These are phyloP conservation scores for Polymixis lichenea DNA, from an alignment of 2,888 invertebrate species.

Conservation along the genomic window DNA sequence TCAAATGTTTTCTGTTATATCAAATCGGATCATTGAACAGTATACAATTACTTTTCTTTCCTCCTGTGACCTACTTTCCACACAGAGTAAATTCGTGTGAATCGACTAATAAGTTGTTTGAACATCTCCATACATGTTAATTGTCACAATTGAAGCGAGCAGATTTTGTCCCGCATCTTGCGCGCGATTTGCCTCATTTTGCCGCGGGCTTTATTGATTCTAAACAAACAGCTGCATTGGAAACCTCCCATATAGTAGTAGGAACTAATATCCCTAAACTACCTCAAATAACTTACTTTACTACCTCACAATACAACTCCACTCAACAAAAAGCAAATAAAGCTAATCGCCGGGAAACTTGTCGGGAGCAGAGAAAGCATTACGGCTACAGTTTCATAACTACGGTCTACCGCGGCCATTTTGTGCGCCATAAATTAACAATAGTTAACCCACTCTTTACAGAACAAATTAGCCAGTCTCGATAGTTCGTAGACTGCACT, in stretches of 20 bases:
- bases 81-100: too few species aligned
- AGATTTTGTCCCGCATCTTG: too few species aligned
- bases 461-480: constrained; percentile 72
- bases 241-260: background rate
- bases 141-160: background rate
- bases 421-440: constrained; percentile 69
- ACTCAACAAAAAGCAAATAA: constrained; percentile 51
- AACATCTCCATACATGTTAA: background rate
- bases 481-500: constrained; percentile 66
- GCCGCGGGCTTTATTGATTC: too few species aligned
- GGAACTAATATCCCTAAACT: background rate
- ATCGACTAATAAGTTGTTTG: too few species aligned
- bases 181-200: too few species aligned
- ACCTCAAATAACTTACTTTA: background rate
- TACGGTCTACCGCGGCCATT: constrained; percentile 44
- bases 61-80: too few species aligned
- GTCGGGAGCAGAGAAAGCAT: constrained; percentile 47
- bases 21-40: too few species aligned
- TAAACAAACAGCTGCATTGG: background rate
- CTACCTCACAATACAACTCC: background rate
- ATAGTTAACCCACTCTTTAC: constrained; percentile 72
- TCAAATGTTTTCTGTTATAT: too few species aligned
- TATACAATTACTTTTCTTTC: too few species aligned
- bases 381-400: constrained; percentile 55
- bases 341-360: constrained; percentile 47